phyloP scores from a whole-genome alignment of 2,888 invertebrate species.

The Furcula furcula region DNA sequence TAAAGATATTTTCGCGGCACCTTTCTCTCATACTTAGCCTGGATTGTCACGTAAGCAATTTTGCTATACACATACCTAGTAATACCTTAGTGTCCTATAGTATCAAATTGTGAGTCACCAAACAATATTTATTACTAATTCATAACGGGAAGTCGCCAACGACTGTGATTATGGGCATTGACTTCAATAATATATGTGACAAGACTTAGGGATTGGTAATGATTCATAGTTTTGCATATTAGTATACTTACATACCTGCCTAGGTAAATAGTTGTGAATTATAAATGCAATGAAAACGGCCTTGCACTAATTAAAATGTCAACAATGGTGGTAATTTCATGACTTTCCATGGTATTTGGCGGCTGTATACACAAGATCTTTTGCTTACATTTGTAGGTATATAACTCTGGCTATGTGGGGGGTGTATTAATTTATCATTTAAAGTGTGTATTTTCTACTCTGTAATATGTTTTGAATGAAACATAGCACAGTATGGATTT shows the following conservation, averaged over 20 bases:
- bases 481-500: too few species aligned
- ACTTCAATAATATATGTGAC: constrained; percentile 49
- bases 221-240: constrained; percentile 8
- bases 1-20: constrained; percentile 30
- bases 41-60: constrained; percentile 54
- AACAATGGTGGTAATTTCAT: constrained; percentile 5
- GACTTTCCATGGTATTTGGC: too few species aligned
- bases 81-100: constrained; percentile 11
- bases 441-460: too few species aligned
- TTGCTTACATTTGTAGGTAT: neutral
- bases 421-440: too few species aligned
- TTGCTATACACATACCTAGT: constrained; percentile 8
- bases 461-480: too few species aligned
- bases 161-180: constrained; percentile 64
- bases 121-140: constrained; percentile 53
- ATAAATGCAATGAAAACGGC: constrained; percentile 7
- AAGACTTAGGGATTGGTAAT: constrained; percentile 45
- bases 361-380: neutral
- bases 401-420: constrained; percentile 16
- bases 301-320: constrained; percentile 14
- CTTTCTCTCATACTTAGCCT: constrained; percentile 38
- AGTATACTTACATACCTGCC: constrained; percentile 3
- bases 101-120: constrained; percentile 57
- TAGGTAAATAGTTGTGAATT: constrained; percentile 4
- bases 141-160: constrained; percentile 69